Evolutionary conservation across 2,888 invertebrate genomes (phyloP), one percentile per base, ranked within the genome.

Genomic region (Ditylenchus weischeri): DNA sequence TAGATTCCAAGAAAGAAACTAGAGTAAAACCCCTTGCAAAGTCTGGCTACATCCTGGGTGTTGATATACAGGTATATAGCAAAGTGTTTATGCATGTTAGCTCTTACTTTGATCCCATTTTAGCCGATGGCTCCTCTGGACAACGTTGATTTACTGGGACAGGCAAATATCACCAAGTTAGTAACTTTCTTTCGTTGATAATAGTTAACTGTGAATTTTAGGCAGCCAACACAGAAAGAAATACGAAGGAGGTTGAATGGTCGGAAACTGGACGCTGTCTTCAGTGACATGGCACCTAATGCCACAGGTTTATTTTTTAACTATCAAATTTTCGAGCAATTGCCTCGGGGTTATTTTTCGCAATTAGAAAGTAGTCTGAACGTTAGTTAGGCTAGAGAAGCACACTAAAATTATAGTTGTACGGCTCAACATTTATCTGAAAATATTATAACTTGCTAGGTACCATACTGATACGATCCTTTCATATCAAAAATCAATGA

Each of bases 261-360:
- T 29, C 69, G 78, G 21, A 64, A 54, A 43, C 73, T 82, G 2
- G 75, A 83, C 59, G 75, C 76, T 3, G 70, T 83, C 11, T 59
- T 83, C 35, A 82, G 81, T 68, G 83, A 83, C 62, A 83, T 83
- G 83, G 83, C 83, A 15, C 83, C 83, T 1, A 80, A 79, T 69
- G 78, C 81, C 0, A 77, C 78, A 18, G 83, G 83, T 76, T 43
- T 1, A 43, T 43, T 43, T 43, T 43, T 43, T 43, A 13, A 43
- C 3, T 43, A 13, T 43, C 43, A 43, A 43, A 43, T 15, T 43
- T n/a, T 43, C 5, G 43, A 43, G 1, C 13, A 43, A 15, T 6
- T 10, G 29, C 3, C 5, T 29, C 5, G 5, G 5, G 3, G 2
- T 29, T 5, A 29, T 4, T 29, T 29, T 4, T 29, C 2, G 5